Conservation (phyloP, 2,888 invertebrate species). For the Gymnoscelis rufifasciata region DNA sequence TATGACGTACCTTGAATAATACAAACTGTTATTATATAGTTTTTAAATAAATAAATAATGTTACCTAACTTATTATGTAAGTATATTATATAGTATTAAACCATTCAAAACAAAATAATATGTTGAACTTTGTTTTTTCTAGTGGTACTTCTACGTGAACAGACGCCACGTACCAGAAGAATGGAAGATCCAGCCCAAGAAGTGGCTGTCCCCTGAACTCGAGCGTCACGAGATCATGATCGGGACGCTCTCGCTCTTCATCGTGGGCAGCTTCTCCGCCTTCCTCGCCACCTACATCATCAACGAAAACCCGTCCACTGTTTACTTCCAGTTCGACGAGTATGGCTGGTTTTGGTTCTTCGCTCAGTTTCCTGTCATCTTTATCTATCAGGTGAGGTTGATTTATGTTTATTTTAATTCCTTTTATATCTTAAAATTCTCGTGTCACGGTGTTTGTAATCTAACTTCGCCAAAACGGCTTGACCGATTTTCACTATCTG, state of each 20-base stretch:
- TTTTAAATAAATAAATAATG: too few relatives aligned
- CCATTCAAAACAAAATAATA: not conserved
- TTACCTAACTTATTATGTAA: too few relatives aligned
- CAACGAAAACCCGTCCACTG: conserved; percentile 82
- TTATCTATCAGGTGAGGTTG: conserved; percentile 80
- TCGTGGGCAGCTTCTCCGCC: conserved; percentile 78
- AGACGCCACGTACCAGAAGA: conserved; percentile 80
- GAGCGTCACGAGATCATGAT: conserved; percentile 84
- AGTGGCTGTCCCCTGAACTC: conserved; percentile 82
- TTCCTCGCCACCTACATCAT: conserved; percentile 82
- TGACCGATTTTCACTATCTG: too few relatives aligned
- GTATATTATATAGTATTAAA: too few relatives aligned
- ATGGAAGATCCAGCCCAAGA: conserved; percentile 87
- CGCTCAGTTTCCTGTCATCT: conserved; percentile 81
- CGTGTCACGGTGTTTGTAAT: too few relatives aligned
- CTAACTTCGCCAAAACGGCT: too few relatives aligned
- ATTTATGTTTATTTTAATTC: not conserved
- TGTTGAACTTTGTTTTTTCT: conserved; percentile 28
- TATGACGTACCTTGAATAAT: too few relatives aligned
- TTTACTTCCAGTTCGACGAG: conserved; percentile 82
- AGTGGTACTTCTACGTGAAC: conserved; percentile 86
- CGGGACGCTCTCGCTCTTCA: conserved; percentile 78
- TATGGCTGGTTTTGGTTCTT: conserved; percentile 83
- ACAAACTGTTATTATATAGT: too few relatives aligned
- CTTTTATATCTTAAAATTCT: too few relatives aligned